Base-by-base conservation (phyloP, 2,888 invertebrate species). In the Oithona nana region DNA sequence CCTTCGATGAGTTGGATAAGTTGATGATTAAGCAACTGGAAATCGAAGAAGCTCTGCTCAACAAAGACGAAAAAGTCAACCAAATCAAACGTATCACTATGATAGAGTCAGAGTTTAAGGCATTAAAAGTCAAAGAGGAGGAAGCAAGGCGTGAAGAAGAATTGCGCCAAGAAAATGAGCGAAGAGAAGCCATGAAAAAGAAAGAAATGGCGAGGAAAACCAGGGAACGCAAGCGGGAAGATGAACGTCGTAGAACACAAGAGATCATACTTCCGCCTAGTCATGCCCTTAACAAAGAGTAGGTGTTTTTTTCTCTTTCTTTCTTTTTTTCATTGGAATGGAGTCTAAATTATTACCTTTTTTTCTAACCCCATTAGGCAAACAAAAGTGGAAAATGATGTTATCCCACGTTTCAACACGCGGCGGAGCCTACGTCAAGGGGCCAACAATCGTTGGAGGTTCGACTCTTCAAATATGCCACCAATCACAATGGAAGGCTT, bases 401-500 rank as follows among this genome's bases (percentile, higher is more conserved):
- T 29, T 11, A 24, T 57, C 28, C 90, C 95, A 0, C 93, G 92
- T 66, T 94, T 97, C 75, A 95, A 89, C 29, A 94, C 95, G 0
- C 80, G 92, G 13, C 79, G 90, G 64, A 79, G 89, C 66, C 86
- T 88, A n/a, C 57, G 57, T 20, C 86, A 87, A 71, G 90, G 89
- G 72, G 88, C 92, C 79, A 78, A 86, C 16, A 80, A 82, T 70
- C 81, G 83, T 69, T 80, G 80, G 61, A 79, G 80, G 66, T 73
- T 78, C 69, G 57, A 57, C n/a, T 28, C 28, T 28, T n/a, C 2
- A 26, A 24, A n/a, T 90, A 92, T 3, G 88, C 90, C 0, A n/a
- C n/a, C n/a, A n/a, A 88, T 89, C 0, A 93, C 92, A 73, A 88
- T 93, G 51, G 87, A 92, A 74, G 90, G 92, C 67, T 77, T 80